Evolutionary conservation across 2,888 invertebrate genomes (phyloP), one percentile per base, ranked within the genome.

Genomic region (Lycia hirtaria): DNA sequence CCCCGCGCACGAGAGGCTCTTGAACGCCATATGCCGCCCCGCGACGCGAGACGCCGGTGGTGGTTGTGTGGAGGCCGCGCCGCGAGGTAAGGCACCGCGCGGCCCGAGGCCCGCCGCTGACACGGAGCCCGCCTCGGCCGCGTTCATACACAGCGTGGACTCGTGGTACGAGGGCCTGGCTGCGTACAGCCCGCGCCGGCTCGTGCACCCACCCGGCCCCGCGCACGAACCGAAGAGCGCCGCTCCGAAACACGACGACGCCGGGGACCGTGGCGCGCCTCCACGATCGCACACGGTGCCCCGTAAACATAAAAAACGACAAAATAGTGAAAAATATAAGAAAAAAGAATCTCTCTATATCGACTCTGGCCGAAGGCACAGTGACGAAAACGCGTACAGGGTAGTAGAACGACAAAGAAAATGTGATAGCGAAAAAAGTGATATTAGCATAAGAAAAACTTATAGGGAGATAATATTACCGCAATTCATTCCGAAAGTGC

Each of bases 101-200:
- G 73, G 73, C 75, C 75, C 75, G 69, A 63, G 26, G 15, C 24
- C 51, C 40, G 15, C 45, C 53, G 28, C 14, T 43, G 37, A 35
- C 10, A 4, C 4, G 14, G 37, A 26, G 26, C 20, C 1, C 28
- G 40, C 38, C 52, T 32, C 33, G 0, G 43, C 48, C 20, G 76
- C 68, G 74, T 55, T 35, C 48, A 47, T 49, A n/a, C 64, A 65
- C 10, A 71, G 55, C 15, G 71, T 83, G 22, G 66, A 74, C 50
- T 64, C 56, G 40, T 83, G 83, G 83, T 83, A 83, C 60, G 67
- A 70, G 14, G 74, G 74, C 17, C 67, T 81, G 38, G 57, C 68
- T 3, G 64, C 55, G 4, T 80, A 78, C 55, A 22, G n/a, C 30
- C 30, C 43, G 43, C 43, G 30, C 44, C 26, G 6, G 22, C 22